Evolutionary conservation across 2,888 invertebrate species (phyloP).

Genomic region (Acanthoscelides obtectus): DNA sequence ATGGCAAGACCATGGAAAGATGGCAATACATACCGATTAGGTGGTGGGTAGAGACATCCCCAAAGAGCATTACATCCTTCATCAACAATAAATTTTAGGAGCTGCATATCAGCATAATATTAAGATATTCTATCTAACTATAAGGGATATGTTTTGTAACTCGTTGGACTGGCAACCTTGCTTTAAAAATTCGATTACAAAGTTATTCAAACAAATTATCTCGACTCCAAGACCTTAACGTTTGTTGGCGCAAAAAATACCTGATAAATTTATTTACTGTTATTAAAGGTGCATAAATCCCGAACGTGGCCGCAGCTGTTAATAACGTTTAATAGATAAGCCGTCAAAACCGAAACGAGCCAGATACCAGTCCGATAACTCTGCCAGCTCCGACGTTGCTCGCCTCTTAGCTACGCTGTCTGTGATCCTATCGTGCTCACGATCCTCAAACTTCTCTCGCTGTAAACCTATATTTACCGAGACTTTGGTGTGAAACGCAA

Average conservation of each 20-base stretch:
- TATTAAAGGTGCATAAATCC: background rate
- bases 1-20: too few relatives aligned
- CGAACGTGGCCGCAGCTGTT: conserved; percentile 3
- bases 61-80: too few relatives aligned
- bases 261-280: background rate
- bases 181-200: too few relatives aligned
- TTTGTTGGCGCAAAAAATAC: background rate
- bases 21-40: too few relatives aligned
- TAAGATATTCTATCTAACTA: too few relatives aligned
- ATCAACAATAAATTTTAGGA: too few relatives aligned
- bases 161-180: too few relatives aligned
- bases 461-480: conserved; percentile 36
- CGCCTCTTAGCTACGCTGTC: background rate
- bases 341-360: conserved; percentile 21
- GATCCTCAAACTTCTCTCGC: conserved; percentile 31
- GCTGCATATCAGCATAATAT: too few relatives aligned
- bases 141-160: too few relatives aligned
- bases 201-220: too few relatives aligned
- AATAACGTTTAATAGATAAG: conserved; percentile 17
- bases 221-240: too few relatives aligned
- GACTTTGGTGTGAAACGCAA: conserved; percentile 35
- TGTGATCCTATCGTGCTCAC: conserved; percentile 33
- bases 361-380: conserved; percentile 17
- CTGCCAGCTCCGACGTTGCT: background rate
- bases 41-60: too few relatives aligned